phyloP scores from a whole-genome alignment of 37 sponge, comb jelly and placozoan species.

The Theonella swinhoei region DNA sequence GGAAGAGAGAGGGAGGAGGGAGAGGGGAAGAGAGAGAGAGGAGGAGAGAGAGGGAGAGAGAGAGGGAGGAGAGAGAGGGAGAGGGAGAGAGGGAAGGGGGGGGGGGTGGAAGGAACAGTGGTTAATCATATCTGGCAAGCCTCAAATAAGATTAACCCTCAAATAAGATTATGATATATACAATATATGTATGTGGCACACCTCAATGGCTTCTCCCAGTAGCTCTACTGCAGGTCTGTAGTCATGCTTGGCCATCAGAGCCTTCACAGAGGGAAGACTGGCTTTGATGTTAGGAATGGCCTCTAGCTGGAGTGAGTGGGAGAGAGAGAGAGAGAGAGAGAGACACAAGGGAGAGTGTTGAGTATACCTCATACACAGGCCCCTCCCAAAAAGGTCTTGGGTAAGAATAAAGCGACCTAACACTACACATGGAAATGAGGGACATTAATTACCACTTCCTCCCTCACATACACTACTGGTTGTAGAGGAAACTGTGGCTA shows the following conservation, averaged over 20 bases:
- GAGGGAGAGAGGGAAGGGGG: not conserved
- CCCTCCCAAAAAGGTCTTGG: no score
- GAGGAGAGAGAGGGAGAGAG: not conserved
- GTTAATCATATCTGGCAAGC: no score
- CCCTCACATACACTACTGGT: no score
- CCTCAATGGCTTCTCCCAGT: slow-evolving; percentile 66
- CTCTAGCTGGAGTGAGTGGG: slow-evolving; percentile 12
- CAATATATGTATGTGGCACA: not conserved
- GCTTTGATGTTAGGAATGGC: slow-evolving; percentile 21
- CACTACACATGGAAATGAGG: not conserved
- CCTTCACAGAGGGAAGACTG: slow-evolving; percentile 9
- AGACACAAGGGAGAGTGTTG: no score
- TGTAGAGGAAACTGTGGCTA: no score
- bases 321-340: no score
- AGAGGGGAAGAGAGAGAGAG: not conserved
- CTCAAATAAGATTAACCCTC: no score
- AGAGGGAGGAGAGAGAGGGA: not conserved
- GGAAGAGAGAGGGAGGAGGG: not conserved
- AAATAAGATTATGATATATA: no score
- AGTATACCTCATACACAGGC: no score
- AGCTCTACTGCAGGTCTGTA: slow-evolving; percentile 45
- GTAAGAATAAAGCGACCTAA: no score
- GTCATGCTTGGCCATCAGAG: slow-evolving; percentile 27
- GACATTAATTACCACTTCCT: not conserved
- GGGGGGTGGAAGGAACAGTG: no score